Conservation (phyloP, 2,113 vertebrate species). For the Dasypus novemcinctus region DNA sequence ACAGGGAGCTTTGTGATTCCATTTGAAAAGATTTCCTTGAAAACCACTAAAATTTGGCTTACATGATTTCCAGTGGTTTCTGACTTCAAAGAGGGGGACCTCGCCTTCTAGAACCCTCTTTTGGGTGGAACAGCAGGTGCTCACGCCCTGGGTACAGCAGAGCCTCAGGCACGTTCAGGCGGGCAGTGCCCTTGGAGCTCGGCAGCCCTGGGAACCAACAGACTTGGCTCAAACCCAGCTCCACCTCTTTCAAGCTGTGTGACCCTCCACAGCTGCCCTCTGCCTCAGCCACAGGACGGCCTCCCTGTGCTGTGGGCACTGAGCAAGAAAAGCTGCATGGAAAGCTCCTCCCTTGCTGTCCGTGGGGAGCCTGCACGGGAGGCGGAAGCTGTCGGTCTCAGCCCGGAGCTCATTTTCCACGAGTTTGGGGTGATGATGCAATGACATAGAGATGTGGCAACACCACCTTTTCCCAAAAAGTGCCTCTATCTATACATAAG, state of each 20-base stretch:
- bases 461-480: not conserved
- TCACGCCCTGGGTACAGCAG: not conserved
- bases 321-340: fast-evolving
- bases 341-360: not conserved
- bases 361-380: too few species aligned
- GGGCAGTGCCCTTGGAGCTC: not conserved
- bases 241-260: not conserved
- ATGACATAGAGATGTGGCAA: not conserved
- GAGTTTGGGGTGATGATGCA: not conserved
- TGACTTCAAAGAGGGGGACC: not conserved
- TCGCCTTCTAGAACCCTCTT: not conserved
- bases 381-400: not conserved
- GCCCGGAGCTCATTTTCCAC: not conserved
- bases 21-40: conserved; percentile 13
- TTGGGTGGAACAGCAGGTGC: not conserved
- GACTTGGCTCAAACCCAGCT: not conserved
- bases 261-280: not conserved
- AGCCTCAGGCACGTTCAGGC: not conserved
- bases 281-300: not conserved
- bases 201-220: not conserved
- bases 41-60: not conserved
- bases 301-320: not conserved
- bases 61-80: not conserved
- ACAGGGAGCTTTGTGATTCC: not conserved
- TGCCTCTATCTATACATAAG: not conserved